Evolutionary conservation across 2,797 vertebrate genomes (phyloP).

Genomic region (Fundulus diaphanus): DNA sequence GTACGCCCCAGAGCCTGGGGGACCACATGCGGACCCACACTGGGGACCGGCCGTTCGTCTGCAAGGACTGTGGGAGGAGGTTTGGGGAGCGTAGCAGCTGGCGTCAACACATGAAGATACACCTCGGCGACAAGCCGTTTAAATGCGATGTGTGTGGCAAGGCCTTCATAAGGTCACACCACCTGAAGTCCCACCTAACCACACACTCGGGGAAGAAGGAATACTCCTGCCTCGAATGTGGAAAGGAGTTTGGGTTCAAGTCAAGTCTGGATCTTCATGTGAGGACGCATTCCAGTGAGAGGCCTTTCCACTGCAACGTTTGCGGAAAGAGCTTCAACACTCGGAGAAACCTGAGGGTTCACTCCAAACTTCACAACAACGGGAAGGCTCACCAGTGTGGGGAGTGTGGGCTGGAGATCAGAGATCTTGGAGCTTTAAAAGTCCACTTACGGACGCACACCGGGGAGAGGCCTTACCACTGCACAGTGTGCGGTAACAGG

Average conservation of each 20-base stretch:
- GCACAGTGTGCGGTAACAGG: conserved; percentile 78
- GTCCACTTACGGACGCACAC: conserved; percentile 82
- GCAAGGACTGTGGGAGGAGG: conserved; percentile 78
- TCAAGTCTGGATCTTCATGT: conserved; percentile 77
- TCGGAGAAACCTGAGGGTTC: conserved; percentile 75
- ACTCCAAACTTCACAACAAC: conserved; percentile 76
- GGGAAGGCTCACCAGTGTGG: conserved; percentile 80
- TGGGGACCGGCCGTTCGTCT: conserved; percentile 78
- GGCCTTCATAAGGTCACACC: conserved; percentile 77
- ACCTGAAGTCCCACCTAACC: conserved; percentile 79
- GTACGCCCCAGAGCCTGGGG: conserved; percentile 78
- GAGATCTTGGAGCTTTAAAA: conserved; percentile 77
- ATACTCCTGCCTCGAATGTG: conserved; percentile 77
- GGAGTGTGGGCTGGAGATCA: conserved; percentile 80
- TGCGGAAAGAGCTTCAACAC: conserved; percentile 80
- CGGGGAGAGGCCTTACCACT: conserved; percentile 81
- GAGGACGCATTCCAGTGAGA: conserved; percentile 79
- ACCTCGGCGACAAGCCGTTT: conserved; percentile 77
- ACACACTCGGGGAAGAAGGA: conserved; percentile 82
- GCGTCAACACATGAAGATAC: conserved; percentile 80
- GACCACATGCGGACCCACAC: conserved; percentile 84
- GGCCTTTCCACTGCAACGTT: conserved; percentile 74
- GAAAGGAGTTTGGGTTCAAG: conserved; percentile 82
- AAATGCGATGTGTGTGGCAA: conserved; percentile 81
- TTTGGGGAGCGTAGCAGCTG: conserved; percentile 78